phyloP scores from a whole-genome alignment of 2,888 invertebrate genomes.

The Ptychoptera albimana region DNA sequence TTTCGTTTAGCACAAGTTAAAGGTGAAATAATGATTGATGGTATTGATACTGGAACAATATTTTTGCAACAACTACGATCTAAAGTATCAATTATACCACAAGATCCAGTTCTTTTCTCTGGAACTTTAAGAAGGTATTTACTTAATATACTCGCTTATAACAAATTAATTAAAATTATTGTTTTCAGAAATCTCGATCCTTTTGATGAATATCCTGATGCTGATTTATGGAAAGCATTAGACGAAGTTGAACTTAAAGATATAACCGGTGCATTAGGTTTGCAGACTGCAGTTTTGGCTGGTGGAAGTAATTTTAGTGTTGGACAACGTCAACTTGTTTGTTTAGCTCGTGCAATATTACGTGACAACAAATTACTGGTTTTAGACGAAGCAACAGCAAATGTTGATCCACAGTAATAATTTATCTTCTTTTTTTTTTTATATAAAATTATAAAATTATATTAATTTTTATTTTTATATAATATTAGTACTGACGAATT shows the following conservation, averaged over 20 bases:
- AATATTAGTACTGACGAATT: conserved; percentile 44
- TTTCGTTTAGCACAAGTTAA: conserved; percentile 43
- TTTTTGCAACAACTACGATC: conserved; percentile 42
- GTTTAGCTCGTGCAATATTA: conserved; percentile 67
- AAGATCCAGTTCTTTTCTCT: conserved; percentile 33
- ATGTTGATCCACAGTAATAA: conserved; percentile 37
- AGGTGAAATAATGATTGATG: conserved; percentile 54
- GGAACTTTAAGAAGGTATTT: conserved; percentile 32
- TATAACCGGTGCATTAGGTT: conserved; percentile 31
- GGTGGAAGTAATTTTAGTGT: conserved; percentile 44
- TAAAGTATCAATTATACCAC: conserved; percentile 47
- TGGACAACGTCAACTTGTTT: conserved; percentile 54
- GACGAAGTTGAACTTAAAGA: conserved; percentile 51
- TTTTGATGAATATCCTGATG: conserved; percentile 52
- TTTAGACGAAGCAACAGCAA: conserved; percentile 49
- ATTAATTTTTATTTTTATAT: conserved; percentile 2
- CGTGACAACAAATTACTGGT: conserved; percentile 62
- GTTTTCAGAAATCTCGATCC: conserved; percentile 60
- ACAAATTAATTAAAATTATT: not conserved
- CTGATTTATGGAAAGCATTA: conserved; percentile 50
- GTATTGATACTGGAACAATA: conserved; percentile 39
- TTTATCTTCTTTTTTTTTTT: conserved; percentile 1
- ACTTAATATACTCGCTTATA: not conserved
- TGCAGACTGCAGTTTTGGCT: conserved; percentile 37
- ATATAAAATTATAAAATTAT: not conserved